phyloP scores from a whole-genome alignment of 2,888 invertebrate species.

The Argynnis bischoffii region DNA sequence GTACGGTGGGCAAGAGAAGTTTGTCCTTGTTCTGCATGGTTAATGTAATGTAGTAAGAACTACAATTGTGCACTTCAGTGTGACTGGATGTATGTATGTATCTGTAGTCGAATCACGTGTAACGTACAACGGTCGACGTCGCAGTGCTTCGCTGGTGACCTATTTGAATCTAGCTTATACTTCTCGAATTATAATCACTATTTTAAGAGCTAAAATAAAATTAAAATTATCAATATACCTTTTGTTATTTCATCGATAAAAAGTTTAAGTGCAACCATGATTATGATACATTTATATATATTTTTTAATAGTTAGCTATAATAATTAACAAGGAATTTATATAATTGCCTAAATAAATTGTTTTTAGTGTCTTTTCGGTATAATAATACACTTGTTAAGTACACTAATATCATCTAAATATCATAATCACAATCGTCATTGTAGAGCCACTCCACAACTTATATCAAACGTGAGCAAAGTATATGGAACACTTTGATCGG shows the following conservation, averaged over 20 bases:
- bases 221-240: not conserved
- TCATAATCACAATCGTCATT: too few relatives aligned
- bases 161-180: slow-evolving; percentile 64
- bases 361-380: too few relatives aligned
- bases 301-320: too few relatives aligned
- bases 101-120: slow-evolving; percentile 70
- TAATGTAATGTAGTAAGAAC: slow-evolving; percentile 30
- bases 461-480: slow-evolving; percentile 59
- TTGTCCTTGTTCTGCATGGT: slow-evolving; percentile 27
- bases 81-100: slow-evolving; percentile 45
- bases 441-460: slow-evolving; percentile 47
- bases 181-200: slow-evolving; percentile 41
- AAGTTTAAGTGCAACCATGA: too few relatives aligned
- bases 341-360: too few relatives aligned
- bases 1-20: slow-evolving; percentile 29
- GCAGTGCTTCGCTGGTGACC: slow-evolving; percentile 66
- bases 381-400: too few relatives aligned
- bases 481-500: slow-evolving; percentile 51
- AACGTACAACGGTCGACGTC: slow-evolving; percentile 67
- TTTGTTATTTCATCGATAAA: too few relatives aligned
- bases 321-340: too few relatives aligned
- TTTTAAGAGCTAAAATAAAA: slow-evolving; percentile 2
- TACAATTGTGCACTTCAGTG: slow-evolving; percentile 19
- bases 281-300: too few relatives aligned
- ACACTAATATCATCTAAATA: too few relatives aligned